Conservation (phyloP, 2,888 invertebrate genomes). For the Xestia ashworthii region DNA sequence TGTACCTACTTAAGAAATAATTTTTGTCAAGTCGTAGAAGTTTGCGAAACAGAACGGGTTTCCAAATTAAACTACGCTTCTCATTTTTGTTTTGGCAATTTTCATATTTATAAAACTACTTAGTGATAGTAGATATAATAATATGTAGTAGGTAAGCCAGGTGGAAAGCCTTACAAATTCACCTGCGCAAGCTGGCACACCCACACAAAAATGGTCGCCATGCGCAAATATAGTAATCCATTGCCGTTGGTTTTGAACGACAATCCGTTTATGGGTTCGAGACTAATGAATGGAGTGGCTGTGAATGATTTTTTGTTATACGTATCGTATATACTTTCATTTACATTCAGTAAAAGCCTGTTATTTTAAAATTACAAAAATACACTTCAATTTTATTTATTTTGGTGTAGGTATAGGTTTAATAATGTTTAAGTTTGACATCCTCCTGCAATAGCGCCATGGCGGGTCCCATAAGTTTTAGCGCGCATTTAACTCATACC, state of each 20-base stretch:
- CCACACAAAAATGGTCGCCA: conserved; percentile 26
- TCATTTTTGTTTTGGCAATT: background rate
- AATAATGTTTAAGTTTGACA: background rate
- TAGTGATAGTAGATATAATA: background rate
- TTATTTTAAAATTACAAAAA: too few relatives aligned
- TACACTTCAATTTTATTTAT: too few relatives aligned
- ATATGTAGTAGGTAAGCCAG: background rate
- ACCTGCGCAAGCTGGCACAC: conserved; percentile 9
- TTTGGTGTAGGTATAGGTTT: too few relatives aligned
- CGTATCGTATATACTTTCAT: too few relatives aligned
- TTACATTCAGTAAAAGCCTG: too few relatives aligned
- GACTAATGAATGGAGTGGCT: conserved; percentile 15
- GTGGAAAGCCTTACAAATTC: conserved; percentile 21
- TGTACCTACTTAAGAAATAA: too few relatives aligned
- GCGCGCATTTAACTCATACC: background rate
- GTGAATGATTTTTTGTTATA: background rate
- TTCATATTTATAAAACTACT: too few relatives aligned
- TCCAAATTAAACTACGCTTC: background rate
- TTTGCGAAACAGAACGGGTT: background rate
- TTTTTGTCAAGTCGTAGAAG: background rate
- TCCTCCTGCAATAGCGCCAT: too few relatives aligned
- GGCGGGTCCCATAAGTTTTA: background rate
- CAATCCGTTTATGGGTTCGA: conserved; percentile 10
- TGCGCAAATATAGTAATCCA: conserved; percentile 22
- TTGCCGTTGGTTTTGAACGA: conserved; percentile 1